Evolutionary conservation across 2,113 vertebrate genomes (phyloP).

Genomic region (human (Homo sapiens)): DNA sequence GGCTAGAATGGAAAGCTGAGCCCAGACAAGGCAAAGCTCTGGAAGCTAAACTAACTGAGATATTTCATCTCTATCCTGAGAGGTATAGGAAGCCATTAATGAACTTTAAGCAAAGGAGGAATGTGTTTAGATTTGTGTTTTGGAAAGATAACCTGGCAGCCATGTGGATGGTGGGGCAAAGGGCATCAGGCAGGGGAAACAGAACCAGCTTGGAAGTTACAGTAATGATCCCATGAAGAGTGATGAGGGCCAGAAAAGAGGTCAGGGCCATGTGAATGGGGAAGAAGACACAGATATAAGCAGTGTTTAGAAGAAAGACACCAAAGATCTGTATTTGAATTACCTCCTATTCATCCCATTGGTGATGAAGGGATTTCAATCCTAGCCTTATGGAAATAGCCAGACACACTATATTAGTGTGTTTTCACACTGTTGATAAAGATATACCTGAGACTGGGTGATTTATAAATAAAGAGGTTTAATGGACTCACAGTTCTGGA

Average conservation of each 20-base stretch:
- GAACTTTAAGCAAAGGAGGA: neutral
- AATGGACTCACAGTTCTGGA: too few species aligned
- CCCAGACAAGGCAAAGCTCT: neutral
- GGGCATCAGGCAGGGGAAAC: fast-evolving
- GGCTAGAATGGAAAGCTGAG: neutral
- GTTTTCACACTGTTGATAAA: too few species aligned
- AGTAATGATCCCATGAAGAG: fast-evolving
- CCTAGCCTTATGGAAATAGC: neutral
- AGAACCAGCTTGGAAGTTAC: neutral
- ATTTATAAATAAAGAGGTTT: too few species aligned
- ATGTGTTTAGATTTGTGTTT: neutral
- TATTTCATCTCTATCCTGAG: neutral
- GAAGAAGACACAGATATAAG: neutral
- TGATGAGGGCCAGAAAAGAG: neutral
- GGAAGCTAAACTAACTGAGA: neutral
- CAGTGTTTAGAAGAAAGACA: neutral
- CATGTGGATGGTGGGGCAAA: fast-evolving
- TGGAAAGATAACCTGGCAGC: neutral
- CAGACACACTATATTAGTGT: neutral
- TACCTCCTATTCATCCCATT: neutral
- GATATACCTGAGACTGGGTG: too few species aligned
- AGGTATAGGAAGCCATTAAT: neutral
- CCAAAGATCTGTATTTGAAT: neutral
- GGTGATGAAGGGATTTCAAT: neutral
- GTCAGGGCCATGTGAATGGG: fast-evolving